These are phyloP conservation scores for Cheilosia pagana DNA, from an alignment of 2,888 invertebrate genomes.

Conservation along the genomic window DNA sequence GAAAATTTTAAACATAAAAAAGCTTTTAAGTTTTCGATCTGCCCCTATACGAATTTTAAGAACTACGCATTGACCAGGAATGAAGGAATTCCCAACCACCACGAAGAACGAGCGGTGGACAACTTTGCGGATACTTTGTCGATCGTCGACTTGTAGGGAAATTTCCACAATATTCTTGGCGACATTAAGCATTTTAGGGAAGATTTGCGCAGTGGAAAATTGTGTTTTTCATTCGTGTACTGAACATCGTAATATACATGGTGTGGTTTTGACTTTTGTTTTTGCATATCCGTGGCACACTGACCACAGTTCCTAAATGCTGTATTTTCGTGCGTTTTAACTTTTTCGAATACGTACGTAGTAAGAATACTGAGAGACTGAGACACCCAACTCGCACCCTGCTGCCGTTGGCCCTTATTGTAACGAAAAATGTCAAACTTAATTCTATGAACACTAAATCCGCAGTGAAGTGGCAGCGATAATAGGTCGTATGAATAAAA, in stretches of 20 bases:
- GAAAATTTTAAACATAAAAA: slow-evolving; percentile 18
- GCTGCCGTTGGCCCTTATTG: too few relatives aligned
- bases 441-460: too few relatives aligned
- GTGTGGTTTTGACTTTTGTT: not conserved
- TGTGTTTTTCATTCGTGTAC: not conserved
- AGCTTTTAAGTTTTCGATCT: slow-evolving; percentile 18
- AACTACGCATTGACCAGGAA: slow-evolving; percentile 9
- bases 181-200: not conserved
- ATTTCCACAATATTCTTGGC: not conserved
- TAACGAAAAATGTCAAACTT: too few relatives aligned
- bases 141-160: not conserved
- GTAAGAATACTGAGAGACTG: too few relatives aligned
- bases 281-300: too few relatives aligned
- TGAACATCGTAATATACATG: not conserved
- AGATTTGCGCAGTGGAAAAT: not conserved
- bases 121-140: not conserved
- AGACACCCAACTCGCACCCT: too few relatives aligned
- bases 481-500: too few relatives aligned
- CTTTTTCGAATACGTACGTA: too few relatives aligned
- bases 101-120: not conserved
- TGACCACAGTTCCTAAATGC: too few relatives aligned
- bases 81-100: slow-evolving; percentile 9
- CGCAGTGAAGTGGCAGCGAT: too few relatives aligned
- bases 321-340: too few relatives aligned
- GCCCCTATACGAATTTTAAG: not conserved